phyloP scores from a whole-genome alignment of 2,113 vertebrate species.

The Oreotrochilus melanogaster region DNA sequence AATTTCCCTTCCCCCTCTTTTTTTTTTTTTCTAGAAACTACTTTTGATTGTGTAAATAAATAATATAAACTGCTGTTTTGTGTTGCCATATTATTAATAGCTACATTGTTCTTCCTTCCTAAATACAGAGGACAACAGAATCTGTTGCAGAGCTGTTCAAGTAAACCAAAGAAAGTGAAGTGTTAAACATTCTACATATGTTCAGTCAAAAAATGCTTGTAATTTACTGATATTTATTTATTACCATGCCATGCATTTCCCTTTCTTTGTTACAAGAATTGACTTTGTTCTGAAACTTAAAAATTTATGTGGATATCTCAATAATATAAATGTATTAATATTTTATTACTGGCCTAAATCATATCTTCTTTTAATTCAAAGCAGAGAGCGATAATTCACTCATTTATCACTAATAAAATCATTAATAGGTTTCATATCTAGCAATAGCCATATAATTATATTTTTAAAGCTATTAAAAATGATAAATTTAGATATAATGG shows the following conservation, averaged over 20 bases:
- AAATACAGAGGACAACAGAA: not conserved
- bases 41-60: not conserved
- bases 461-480: slow-evolving; percentile 23
- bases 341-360: not conserved
- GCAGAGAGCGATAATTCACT: not conserved
- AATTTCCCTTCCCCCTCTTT: rapidly evolving
- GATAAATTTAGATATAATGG: not conserved
- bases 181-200: not conserved
- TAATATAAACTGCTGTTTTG: not conserved
- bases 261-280: not conserved
- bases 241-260: not conserved
- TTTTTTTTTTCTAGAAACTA: not conserved
- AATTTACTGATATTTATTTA: not conserved
- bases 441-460: not conserved
- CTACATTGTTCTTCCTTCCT: not conserved
- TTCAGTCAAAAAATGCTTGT: not conserved
- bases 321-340: slow-evolving; percentile 21
- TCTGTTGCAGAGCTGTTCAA: not conserved
- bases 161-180: not conserved
- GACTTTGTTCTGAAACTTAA: not conserved
- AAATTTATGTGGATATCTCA: not conserved
- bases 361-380: not conserved
- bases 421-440: not conserved
- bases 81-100: not conserved
- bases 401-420: slow-evolving; percentile 9